Percentiles rank a stretch among this genome's conserved stretches.
These are phyloP conservation scores for Xerus rutilus DNA, from an alignment of 2,797 vertebrate genomes.

Conservation along the genomic window DNA sequence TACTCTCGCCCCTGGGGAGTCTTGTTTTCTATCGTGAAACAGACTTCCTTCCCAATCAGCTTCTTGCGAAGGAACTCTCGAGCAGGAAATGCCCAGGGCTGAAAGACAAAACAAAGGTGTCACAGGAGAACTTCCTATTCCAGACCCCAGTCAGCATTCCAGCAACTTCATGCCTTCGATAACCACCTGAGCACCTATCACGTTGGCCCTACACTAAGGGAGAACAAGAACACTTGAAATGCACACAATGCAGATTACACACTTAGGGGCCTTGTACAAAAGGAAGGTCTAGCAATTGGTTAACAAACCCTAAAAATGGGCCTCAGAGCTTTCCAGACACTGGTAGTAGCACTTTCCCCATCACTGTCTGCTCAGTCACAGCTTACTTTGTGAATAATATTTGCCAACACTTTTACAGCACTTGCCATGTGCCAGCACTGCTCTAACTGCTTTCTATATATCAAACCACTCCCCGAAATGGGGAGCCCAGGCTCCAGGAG, in stretches of 20 bases:
- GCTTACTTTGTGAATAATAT: constrained; percentile 30
- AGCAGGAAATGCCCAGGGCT: constrained; percentile 98
- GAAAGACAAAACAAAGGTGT: constrained; percentile 48
- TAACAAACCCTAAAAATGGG: not conserved
- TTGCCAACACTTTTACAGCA: constrained; percentile 53
- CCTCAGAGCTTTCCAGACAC: not conserved
- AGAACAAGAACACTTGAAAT: constrained; percentile 25
- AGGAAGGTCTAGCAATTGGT: not conserved
- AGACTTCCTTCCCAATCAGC: constrained; percentile 98
- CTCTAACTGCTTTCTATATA: constrained; percentile 40
- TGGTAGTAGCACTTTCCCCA: not conserved
- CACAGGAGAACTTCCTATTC: not conserved
- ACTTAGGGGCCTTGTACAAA: not conserved
- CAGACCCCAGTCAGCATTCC: not conserved
- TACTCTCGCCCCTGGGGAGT: constrained; percentile 95
- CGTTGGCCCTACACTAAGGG: not conserved
- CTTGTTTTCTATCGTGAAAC: constrained; percentile 98
- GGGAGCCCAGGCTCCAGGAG: constrained; percentile 30
- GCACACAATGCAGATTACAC: not conserved
- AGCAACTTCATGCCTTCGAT: constrained; percentile 42
- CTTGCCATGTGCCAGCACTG: constrained; percentile 38
- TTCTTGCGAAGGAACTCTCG: constrained; percentile 98
- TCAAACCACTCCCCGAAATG: constrained; percentile 4
- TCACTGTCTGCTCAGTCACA: not conserved
- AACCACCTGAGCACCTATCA: not conserved